phyloP scores from a whole-genome alignment of 2,113 vertebrate genomes.

The Rhegmatorhina hoffmannsi region DNA sequence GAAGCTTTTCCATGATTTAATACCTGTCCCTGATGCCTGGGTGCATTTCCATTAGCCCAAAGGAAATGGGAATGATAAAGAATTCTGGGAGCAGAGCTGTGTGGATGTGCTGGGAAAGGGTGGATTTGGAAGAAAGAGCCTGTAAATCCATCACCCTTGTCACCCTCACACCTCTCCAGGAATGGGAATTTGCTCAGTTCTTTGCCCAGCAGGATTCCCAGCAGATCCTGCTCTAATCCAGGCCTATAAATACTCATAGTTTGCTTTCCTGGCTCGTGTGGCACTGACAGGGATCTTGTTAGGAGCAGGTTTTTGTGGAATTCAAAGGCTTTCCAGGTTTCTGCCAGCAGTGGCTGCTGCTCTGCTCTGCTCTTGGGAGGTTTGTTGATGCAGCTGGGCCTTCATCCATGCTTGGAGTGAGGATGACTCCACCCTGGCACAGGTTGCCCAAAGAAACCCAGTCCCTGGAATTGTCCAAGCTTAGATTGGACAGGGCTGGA shows the following conservation, averaged over 20 bases:
- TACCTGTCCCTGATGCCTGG: neutral
- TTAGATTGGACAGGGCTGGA: neutral
- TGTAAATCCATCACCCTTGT: neutral
- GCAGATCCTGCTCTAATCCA: neutral
- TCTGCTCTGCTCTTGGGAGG: rapidly evolving
- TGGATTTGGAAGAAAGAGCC: neutral
- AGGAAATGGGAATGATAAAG: neutral
- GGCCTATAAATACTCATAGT: neutral
- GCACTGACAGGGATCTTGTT: neutral
- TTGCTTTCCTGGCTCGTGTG: neutral
- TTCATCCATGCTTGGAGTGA: neutral
- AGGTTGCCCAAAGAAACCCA: neutral
- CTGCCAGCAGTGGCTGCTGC: neutral
- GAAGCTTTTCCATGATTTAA: neutral
- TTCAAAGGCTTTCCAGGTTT: neutral
- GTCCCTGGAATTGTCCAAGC: neutral
- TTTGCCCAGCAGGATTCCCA: neutral
- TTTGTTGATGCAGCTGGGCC: neutral
- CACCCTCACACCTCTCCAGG: neutral
- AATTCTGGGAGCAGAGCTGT: neutral
- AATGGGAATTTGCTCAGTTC: neutral
- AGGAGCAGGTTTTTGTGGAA: neutral
- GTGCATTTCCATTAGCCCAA: rapidly evolving
- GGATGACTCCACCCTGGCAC: rapidly evolving
- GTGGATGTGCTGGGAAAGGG: neutral